A percentile compares a stretch with the other conserved stretches of the same genome.
Evolutionary conservation across 2,113 vertebrate genomes (phyloP).

Genomic region (Himantopus leucocephalus): DNA sequence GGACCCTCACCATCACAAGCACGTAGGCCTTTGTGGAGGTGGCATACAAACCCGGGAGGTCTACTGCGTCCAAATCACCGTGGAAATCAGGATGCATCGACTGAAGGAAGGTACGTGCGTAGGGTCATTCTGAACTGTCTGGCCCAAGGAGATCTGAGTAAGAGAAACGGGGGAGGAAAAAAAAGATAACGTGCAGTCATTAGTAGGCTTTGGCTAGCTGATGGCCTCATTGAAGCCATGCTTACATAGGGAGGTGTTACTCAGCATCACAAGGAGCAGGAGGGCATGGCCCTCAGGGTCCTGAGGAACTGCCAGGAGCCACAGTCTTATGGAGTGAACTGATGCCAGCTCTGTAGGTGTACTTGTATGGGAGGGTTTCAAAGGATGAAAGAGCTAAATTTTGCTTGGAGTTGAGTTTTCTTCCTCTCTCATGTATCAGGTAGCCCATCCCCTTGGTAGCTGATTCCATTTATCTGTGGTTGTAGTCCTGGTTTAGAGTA

Average conservation of each 20-base stretch:
- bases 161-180: not conserved
- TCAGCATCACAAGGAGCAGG: not conserved
- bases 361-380: not conserved
- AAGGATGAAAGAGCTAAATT: not conserved
- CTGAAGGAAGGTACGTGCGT: slow-evolving; percentile 82
- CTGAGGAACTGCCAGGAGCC: not conserved
- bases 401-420: not conserved
- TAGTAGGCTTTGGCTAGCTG: not conserved
- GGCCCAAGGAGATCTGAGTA: not conserved
- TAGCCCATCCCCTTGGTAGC: not conserved
- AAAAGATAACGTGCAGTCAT: too few relatives aligned
- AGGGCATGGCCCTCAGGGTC: not conserved
- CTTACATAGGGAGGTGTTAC: not conserved
- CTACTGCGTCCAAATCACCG: slow-evolving; percentile 83
- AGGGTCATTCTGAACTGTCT: not conserved
- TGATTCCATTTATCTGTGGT: not conserved
- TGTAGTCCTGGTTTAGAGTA: not conserved
- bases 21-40: slow-evolving; percentile 82
- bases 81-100: slow-evolving; percentile 53
- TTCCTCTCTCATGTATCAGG: not conserved
- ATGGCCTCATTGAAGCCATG: fast-evolving
- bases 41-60: slow-evolving; percentile 90
- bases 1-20: slow-evolving; percentile 69
- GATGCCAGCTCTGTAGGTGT: not conserved
- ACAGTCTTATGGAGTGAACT: not conserved